Evolutionary conservation across 2,888 invertebrate genomes (phyloP).

Genomic region (Vesta saturnalis): DNA sequence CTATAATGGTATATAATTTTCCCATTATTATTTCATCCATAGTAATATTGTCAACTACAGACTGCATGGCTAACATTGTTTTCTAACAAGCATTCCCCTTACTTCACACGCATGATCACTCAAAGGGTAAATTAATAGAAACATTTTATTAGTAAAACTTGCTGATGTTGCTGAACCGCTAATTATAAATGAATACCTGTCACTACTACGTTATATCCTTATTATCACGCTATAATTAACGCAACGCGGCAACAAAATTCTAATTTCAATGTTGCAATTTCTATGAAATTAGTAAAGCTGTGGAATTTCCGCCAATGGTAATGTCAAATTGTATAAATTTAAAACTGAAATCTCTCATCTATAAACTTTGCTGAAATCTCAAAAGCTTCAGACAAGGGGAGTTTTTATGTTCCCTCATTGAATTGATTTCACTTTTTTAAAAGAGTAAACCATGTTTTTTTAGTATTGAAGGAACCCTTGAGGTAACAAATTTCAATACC

Average conservation of each 20-base stretch:
- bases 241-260: background rate
- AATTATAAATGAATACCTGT: conserved; percentile 33
- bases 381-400: conserved; percentile 13
- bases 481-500: conserved; percentile 9
- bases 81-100: conserved; percentile 26
- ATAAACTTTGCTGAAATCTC: conserved; percentile 10
- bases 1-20: background rate
- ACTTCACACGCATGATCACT: conserved; percentile 24
- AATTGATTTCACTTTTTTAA: conserved; percentile 21
- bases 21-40: background rate
- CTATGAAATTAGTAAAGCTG: background rate
- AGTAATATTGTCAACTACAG: background rate
- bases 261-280: background rate
- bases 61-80: conserved; percentile 12
- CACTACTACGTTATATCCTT: conserved; percentile 4
- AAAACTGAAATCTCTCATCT: background rate
- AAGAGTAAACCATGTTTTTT: conserved; percentile 9
- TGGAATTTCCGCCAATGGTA: background rate
- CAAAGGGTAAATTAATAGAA: conserved; percentile 33
- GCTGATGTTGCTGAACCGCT: conserved; percentile 29
- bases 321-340: background rate
- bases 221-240: conserved; percentile 3
- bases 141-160: conserved; percentile 27
- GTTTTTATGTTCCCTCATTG: conserved; percentile 22
- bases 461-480: background rate